Evolutionary conservation across 2,888 invertebrate genomes (phyloP), one percentile per base, ranked within the genome.

Genomic region (Andrena praecox): DNA sequence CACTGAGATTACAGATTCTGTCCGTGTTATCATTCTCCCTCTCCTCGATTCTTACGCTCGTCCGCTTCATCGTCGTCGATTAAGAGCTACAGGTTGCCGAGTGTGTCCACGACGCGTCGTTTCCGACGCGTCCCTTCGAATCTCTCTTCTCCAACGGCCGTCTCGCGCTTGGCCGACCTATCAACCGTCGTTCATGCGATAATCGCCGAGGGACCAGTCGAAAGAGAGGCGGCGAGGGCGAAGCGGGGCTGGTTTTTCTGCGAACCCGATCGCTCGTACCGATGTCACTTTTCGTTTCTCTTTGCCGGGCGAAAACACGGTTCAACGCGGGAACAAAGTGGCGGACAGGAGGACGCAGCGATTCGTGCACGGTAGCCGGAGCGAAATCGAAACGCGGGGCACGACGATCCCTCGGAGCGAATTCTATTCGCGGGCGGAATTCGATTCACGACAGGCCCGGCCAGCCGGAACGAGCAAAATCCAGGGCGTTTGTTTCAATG

Each of bases 1-100:
- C 90, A 91, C 92, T 92, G 91, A 88, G 84, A 87, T 89, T 90
- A 85, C 86, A 86, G 80, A 82, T 89, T 78, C 72, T 80, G 64
- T 79, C 82, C 69, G 72, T 80, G 52, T 59, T 52, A 73, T 82
- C 76, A 74, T 35, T 50, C 24, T 69, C 63, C 71, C 66, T 71
- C 78, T 56, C 54, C 42, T 72, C 31, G 29, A 64, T 71, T 70
- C 54, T 52, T 62, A 59, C 67, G 63, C 63, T 73, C 10, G 56
- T 68, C 72, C 80, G 52, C 48, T 62, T 85, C 68, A 67, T 60
- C 73, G 59, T 79, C 77, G 76, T 84, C 88, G 64, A 78, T 84
- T 86, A 80, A 68, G 33, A 82, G 71, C 80, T 80, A 79, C 82
- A 60, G 56, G 63, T 64, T 74, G 84, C 69, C 79, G 77, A 81